Evolutionary conservation across 1,140 invertebrate species (phyloP), one percentile per base, ranked within the genome.

Genomic region (Anastatus disparis): DNA sequence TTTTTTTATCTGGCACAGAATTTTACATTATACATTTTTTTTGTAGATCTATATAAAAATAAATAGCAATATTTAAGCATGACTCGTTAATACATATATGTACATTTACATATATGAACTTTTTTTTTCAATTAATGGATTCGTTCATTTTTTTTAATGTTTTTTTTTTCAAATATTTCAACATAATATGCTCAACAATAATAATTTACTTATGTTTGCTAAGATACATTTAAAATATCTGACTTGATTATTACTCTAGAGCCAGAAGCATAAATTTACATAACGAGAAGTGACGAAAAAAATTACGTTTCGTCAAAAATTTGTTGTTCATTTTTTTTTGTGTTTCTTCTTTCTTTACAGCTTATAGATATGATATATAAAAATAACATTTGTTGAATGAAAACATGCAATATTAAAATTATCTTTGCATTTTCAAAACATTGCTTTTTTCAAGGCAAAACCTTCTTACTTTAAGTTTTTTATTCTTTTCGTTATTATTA

Each of bases 31-130:
- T 59, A 52, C 64, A 76, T 53, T n/a, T n/a, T n/a, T n/a, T 70
- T 74, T 78, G 71, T 76, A 80, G 76, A 79, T 81, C 75, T 82
- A 74, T 81, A 82, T 74, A 82, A 82, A 82, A 82, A 82, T 82
- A 82, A 82, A 81, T 78, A 73, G 74, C 74, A 76, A 69, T 71
- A 69, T 71, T 76, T 76, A 78, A 78, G 65, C 74, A 73, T 50
- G 65, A 70, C 74, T 52, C 67, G 65, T 66, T 61, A 46, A 46
- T 35, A 24, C 48, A 20, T 56, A 48, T 56, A 63, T 53, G 38
- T 50, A 52, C 22, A n/a, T 65, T 63, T 50, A 53, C 71, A 44
- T 63, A 58, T 53, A 56, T 17, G 40, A 50, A 58, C 27, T 63
- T 66, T 46, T 56, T 69, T 55, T 66, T 64, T 38, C 26, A 27